phyloP scores from a whole-genome alignment of 2,797 vertebrate species.

The Pagetopsis macropterus region DNA sequence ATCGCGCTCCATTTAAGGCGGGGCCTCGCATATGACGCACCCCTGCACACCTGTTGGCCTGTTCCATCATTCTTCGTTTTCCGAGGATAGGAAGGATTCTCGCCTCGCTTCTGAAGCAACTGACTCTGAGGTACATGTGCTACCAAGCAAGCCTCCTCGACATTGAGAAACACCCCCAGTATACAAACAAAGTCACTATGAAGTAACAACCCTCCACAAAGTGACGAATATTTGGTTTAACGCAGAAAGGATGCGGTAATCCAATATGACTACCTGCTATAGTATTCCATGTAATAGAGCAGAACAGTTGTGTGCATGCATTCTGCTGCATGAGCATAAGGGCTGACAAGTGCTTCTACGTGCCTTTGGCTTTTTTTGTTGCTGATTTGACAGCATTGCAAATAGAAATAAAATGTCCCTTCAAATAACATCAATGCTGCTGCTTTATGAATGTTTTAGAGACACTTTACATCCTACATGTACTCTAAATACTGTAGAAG shows the following conservation, averaged over 20 bases:
- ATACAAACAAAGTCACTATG: neutral
- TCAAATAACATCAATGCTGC: slow-evolving; percentile 32
- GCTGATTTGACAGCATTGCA: slow-evolving; percentile 39
- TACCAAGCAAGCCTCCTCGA: no score
- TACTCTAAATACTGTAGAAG: neutral
- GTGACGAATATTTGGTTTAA: neutral
- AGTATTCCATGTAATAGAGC: neutral
- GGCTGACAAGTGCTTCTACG: slow-evolving; percentile 18
- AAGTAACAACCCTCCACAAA: neutral
- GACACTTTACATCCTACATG: neutral
- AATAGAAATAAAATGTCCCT: slow-evolving; percentile 32
- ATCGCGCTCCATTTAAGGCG: no score
- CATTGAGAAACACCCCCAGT: neutral
- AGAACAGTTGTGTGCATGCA: neutral
- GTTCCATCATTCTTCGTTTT: no score
- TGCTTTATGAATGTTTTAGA: slow-evolving; percentile 32
- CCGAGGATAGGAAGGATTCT: no score
- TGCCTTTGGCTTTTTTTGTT: slow-evolving; percentile 29
- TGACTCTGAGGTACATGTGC: no score
- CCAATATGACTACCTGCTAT: neutral
- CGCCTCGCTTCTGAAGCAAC: no score
- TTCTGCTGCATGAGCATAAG: slow-evolving; percentile 23
- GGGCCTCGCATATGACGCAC: no score
- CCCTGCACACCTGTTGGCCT: no score
- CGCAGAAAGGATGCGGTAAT: neutral